Conservation (phyloP, 2,888 invertebrate genomes). For the Tetragnatha montana region DNA sequence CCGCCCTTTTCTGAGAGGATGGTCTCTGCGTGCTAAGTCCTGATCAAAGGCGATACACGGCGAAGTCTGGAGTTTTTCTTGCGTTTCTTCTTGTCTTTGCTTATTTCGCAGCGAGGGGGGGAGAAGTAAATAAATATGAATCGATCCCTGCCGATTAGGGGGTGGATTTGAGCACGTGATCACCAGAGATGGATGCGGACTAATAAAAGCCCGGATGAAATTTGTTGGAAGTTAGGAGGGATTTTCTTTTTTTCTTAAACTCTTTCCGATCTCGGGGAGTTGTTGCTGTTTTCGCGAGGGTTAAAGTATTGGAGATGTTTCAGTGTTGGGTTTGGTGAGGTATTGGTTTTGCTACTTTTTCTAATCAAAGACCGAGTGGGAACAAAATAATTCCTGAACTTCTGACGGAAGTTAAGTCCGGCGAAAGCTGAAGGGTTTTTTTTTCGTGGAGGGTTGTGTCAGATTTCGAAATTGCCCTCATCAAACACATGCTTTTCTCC, state of each 20-base stretch:
- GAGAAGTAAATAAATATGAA: constrained; percentile 12
- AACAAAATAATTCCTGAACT: neutral
- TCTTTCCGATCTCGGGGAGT: neutral
- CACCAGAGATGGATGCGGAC: neutral
- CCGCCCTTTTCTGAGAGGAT: neutral
- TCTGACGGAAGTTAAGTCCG: neutral
- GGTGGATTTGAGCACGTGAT: neutral
- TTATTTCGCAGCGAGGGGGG: constrained; percentile 6
- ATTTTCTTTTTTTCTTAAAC: neutral
- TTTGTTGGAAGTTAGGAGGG: neutral
- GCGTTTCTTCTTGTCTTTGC: constrained; percentile 27
- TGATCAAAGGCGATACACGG: constrained; percentile 36
- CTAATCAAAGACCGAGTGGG: neutral
- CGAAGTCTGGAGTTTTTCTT: neutral
- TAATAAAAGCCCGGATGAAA: neutral
- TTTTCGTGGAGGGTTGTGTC: neutral
- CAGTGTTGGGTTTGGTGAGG: neutral
- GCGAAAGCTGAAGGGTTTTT: neutral
- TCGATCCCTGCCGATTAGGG: constrained; percentile 34
- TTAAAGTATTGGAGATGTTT: neutral
- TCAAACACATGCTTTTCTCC: neutral
- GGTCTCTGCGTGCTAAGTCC: constrained; percentile 21
- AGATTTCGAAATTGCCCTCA: neutral
- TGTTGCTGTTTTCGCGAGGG: neutral
- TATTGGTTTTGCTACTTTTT: neutral